Evolutionary conservation across 2,888 invertebrate species (phyloP).

Genomic region (Nasonovia ribisnigri): DNA sequence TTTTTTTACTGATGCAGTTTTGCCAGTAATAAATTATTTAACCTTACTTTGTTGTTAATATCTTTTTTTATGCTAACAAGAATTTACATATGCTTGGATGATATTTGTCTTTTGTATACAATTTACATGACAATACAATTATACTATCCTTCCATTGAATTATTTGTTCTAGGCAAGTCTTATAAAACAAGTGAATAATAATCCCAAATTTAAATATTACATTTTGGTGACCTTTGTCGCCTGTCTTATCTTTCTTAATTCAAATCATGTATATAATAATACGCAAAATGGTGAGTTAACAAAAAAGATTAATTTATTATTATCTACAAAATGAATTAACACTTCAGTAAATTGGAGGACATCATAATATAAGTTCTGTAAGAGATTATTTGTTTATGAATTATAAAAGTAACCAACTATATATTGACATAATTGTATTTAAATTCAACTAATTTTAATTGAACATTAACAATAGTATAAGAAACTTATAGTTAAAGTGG

Average conservation of each 20-base stretch:
- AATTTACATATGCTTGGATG: neutral
- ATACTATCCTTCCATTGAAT: neutral
- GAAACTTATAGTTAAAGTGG: neutral
- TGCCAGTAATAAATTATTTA: neutral
- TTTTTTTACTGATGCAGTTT: neutral
- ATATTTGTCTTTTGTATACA: neutral
- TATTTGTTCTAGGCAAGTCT: neutral
- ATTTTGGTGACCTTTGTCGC: neutral
- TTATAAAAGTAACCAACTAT: neutral
- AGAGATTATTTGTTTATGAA: neutral
- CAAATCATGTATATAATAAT: no score
- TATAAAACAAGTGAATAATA: neutral
- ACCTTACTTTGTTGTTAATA: neutral
- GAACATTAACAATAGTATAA: neutral
- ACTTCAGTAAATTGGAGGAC: neutral
- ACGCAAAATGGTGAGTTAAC: no score
- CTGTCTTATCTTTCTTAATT: neutral
- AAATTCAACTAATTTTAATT: neutral
- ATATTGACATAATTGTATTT: neutral
- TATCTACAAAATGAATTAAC: neutral
- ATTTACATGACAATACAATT: neutral
- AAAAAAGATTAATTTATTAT: neutral
- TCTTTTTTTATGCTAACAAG: neutral
- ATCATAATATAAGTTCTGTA: neutral
- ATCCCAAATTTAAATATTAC: neutral